Evolutionary conservation across 2,113 vertebrate genomes (phyloP), one percentile per base, ranked within the genome.

Genomic region (Pterocles gutturalis): DNA sequence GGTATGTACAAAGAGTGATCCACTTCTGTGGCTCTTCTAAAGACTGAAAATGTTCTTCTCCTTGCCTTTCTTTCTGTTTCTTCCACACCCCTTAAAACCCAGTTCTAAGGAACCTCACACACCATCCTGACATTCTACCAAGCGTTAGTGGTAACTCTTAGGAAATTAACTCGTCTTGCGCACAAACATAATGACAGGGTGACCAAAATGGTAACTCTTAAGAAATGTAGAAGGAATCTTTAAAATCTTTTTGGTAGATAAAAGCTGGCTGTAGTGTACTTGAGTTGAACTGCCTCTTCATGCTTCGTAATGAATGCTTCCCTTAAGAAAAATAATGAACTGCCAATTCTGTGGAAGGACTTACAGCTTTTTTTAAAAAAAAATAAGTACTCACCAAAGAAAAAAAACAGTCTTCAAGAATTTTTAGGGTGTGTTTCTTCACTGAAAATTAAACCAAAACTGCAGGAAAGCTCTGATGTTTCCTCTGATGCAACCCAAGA

Each of bases 371-470:
- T 41, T 41, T 41, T 17, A 96, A 93, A 93, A 93, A 96, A 86
- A 57, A 17, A 25, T 69, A 95, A 97, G 94, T 84, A 81, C 78
- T 83, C 65, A 91, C 54, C 41, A 92, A 91, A 81, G 79, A 38
- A 97, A 83, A 92, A 43, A 80, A 86, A 51, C 21, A 86, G 54
- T 36, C 81, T 84, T 69, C 54, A 87, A 91, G 83, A 87, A 81
- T 61, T 96, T 79, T 53, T 91, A 57, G 17, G 61, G 58, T 73
- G n/a, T 93, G 69, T 96, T 80, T 96, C 51, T 96, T 94, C 48
- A 67, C 33, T 91, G 45, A 61, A 93, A 96, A 85, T 62, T 77
- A 94, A 96, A 96, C 93, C n/a, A 89, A 86, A 85, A 85, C 77
- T 60, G 67, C 84, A 80, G 60, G 83, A 89, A 75, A 64, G 65